phyloP scores from a whole-genome alignment of 2,797 vertebrate species.

The Halcyon badia region DNA sequence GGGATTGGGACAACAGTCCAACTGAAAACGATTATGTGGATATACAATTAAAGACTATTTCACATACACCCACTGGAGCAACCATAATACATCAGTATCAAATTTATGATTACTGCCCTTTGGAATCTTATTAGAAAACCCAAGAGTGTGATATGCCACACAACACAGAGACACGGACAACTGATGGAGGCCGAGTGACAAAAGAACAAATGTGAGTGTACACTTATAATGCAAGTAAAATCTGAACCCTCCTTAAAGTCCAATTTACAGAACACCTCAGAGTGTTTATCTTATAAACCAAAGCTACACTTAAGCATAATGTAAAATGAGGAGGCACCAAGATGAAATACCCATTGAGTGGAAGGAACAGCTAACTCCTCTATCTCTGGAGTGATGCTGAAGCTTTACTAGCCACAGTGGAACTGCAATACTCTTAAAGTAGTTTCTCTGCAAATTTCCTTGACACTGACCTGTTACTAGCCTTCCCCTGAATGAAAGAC shows the following conservation, averaged over 20 bases:
- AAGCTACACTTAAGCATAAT: neutral
- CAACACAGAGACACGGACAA: too few species aligned
- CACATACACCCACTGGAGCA: neutral
- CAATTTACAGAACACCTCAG: neutral
- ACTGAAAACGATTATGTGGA: neutral
- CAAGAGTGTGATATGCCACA: neutral
- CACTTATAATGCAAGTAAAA: neutral
- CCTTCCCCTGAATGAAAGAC: neutral
- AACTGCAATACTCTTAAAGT: rapidly evolving
- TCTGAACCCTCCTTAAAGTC: neutral
- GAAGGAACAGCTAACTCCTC: neutral
- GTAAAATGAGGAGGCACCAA: neutral
- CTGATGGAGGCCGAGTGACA: neutral
- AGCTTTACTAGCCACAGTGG: neutral
- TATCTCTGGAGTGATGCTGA: neutral
- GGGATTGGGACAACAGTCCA: neutral
- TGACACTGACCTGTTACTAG: neutral
- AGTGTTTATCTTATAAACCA: neutral
- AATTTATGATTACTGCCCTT: neutral
- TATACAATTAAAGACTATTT: neutral
- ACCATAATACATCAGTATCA: neutral
- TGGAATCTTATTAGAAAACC: neutral
- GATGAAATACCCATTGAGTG: neutral
- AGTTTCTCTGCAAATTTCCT: neutral
- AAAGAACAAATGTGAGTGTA: neutral